A percentile compares a stretch with the other conserved stretches of the same genome.
Conservation (phyloP, 2,797 vertebrate species). For the Anolis apletophallus region DNA sequence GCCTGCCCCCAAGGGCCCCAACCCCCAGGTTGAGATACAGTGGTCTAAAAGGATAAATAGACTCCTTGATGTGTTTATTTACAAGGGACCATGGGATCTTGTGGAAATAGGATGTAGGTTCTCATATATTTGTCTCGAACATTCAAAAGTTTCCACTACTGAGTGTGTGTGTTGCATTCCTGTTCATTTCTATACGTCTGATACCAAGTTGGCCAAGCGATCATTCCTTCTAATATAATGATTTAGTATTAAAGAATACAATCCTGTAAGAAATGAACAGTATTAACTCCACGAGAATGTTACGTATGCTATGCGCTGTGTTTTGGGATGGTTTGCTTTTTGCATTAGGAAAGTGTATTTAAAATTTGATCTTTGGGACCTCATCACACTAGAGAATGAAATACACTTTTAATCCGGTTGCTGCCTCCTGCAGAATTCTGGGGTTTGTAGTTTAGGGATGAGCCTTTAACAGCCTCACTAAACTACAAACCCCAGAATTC, state of each 20-base stretch:
- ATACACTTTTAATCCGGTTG: too few relatives aligned
- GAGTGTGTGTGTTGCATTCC: not conserved
- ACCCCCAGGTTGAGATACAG: too few relatives aligned
- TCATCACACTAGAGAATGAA: too few relatives aligned
- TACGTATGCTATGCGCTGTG: not conserved
- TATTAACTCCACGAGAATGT: not conserved
- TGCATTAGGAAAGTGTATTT: not conserved
- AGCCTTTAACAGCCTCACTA: too few relatives aligned
- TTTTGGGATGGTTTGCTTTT: slow-evolving; percentile 23
- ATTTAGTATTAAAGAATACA: not conserved
- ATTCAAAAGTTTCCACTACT: slow-evolving; percentile 39
- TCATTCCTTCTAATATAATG: not conserved
- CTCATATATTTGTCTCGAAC: slow-evolving; percentile 40
- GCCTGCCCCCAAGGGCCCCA: too few relatives aligned
- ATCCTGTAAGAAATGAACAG: not conserved
- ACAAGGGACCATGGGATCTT: not conserved
- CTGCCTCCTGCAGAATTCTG: too few relatives aligned
- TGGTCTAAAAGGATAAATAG: not conserved
- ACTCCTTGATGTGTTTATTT: not conserved
- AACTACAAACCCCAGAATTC: too few relatives aligned
- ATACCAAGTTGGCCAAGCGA: not conserved
- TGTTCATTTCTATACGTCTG: not conserved
- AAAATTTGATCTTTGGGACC: not conserved
- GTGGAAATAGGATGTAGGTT: slow-evolving; percentile 33
- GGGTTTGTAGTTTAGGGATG: too few relatives aligned